phyloP scores from a whole-genome alignment of 2,797 vertebrate genomes.

The Cyprinodon diabolis region DNA sequence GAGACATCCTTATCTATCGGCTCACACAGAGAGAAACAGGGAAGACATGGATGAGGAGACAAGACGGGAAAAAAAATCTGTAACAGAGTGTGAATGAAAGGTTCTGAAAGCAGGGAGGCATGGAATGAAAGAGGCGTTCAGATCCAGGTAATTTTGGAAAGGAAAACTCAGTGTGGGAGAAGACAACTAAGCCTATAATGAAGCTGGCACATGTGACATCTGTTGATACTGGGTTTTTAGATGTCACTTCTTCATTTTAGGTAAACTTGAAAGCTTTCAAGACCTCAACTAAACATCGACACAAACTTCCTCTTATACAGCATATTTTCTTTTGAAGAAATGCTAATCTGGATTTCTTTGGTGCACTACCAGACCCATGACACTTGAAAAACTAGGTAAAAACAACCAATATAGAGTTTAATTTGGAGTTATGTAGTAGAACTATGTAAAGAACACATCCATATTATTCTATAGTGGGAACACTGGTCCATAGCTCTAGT shows the following conservation, averaged over 20 bases:
- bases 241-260: not conserved
- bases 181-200: not conserved
- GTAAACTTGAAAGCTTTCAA: not conserved
- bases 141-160: not conserved
- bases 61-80: not conserved
- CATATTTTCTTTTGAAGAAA: no score
- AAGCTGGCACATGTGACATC: not conserved
- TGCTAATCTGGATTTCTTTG: not conserved
- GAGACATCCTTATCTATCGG: slow-evolving; percentile 55
- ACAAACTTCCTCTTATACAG: no score
- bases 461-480: not conserved
- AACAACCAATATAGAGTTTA: not conserved
- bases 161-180: not conserved
- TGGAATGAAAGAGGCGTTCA: slow-evolving; percentile 27
- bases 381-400: not conserved
- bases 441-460: not conserved
- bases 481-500: not conserved
- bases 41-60: slow-evolving; percentile 5
- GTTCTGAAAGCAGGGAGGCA: slow-evolving; percentile 20
- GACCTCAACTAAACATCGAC: no score
- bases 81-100: slow-evolving; percentile 24
- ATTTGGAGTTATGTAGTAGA: not conserved
- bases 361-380: not conserved
- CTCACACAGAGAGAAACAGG: slow-evolving; percentile 37
- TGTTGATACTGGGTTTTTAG: not conserved